A percentile compares a stretch with the other conserved stretches of the same genome.
Conservation (phyloP, 2,797 vertebrate species). For the Catamblyrhynchus diadema region DNA sequence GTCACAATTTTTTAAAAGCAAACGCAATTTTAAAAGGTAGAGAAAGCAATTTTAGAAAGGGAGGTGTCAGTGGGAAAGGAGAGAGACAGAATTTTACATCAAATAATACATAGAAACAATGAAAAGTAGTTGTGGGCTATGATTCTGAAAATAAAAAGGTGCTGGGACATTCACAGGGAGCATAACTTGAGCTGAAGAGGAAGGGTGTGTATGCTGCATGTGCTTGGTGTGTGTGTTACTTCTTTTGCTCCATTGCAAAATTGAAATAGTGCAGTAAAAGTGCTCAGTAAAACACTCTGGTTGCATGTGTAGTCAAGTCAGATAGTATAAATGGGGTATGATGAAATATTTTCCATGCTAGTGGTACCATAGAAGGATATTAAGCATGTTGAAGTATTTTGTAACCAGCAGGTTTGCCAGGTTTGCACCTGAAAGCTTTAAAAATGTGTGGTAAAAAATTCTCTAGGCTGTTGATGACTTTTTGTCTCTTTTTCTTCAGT, state of each 20-base stretch:
- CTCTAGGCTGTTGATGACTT: not conserved
- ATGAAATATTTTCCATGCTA: not conserved
- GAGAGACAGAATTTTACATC: not conserved
- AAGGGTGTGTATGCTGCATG: rapidly evolving
- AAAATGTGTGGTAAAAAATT: not conserved
- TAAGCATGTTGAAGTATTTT: not conserved
- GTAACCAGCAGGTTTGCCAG: not conserved
- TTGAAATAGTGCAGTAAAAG: not conserved
- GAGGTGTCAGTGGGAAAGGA: rapidly evolving
- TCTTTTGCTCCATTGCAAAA: not conserved
- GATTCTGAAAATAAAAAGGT: not conserved
- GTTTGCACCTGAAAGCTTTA: not conserved
- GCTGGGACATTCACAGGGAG: not conserved
- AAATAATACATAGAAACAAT: not conserved
- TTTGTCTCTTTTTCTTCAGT: not conserved
- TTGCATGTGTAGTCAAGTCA: not conserved
- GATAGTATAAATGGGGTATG: not conserved
- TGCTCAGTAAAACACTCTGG: not conserved
- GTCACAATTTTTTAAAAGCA: not conserved
- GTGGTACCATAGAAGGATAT: not conserved
- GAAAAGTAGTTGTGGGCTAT: not conserved
- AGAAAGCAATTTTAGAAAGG: not conserved
- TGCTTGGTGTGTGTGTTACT: not conserved
- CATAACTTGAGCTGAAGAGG: not conserved
- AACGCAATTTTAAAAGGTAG: not conserved